These are phyloP conservation scores for Microcebus tavaratra DNA, from an alignment of 2,113 vertebrate genomes.

Conservation along the genomic window DNA sequence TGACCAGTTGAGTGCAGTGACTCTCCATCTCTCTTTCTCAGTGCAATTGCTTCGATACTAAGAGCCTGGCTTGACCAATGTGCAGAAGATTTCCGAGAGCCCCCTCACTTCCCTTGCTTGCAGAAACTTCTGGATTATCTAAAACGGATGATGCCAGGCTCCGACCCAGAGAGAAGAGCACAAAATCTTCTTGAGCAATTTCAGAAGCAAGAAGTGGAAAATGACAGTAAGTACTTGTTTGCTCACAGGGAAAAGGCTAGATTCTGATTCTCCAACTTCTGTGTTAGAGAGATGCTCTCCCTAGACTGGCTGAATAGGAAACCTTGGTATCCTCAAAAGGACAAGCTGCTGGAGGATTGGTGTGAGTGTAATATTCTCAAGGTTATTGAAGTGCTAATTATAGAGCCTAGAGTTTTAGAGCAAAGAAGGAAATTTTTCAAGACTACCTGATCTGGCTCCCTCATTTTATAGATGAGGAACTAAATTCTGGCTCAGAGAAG, in stretches of 20 bases:
- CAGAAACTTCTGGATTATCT: constrained; percentile 91
- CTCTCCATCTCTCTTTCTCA: constrained; percentile 70
- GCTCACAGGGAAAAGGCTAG: background rate
- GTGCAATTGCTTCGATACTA: constrained; percentile 92
- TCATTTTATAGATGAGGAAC: background rate
- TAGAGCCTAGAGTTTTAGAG: background rate
- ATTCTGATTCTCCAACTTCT: background rate
- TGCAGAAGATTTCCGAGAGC: constrained; percentile 95
- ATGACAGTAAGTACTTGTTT: constrained; percentile 82
- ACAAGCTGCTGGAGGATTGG: background rate
- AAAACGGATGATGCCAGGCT: constrained; percentile 88
- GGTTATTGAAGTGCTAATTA: background rate
- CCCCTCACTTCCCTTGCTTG: constrained; percentile 90
- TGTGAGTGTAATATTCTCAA: background rate
- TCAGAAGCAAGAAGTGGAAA: constrained; percentile 89
- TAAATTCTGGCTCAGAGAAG: background rate
- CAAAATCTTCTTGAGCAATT: constrained; percentile 93
- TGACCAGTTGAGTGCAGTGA: background rate
- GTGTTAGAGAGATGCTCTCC: rapidly evolving
- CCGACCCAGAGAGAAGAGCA: constrained; percentile 90
- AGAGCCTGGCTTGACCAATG: constrained; percentile 96
- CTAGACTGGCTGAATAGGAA: background rate
- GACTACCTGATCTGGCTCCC: background rate
- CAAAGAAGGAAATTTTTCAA: background rate
- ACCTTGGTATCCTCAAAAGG: background rate